Conservation (phyloP, 2,797 vertebrate genomes). For the Loriculus beryllinus region DNA sequence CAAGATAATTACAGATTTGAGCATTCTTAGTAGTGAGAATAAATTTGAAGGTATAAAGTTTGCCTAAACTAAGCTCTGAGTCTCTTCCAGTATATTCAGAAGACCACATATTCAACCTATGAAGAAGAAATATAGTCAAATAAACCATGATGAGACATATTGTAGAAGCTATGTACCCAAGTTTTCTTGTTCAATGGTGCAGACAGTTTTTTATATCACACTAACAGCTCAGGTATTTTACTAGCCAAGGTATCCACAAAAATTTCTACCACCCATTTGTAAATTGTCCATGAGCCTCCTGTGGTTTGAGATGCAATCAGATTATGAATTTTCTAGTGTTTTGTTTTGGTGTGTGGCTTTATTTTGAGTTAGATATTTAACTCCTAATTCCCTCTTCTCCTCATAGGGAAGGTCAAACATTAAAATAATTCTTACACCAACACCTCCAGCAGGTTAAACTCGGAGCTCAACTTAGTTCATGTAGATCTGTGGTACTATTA, state of each 20-base stretch:
- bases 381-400: background rate
- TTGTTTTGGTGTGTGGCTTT: background rate
- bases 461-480: background rate
- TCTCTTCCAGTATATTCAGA: background rate
- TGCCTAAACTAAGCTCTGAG: accelerated
- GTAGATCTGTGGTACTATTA: background rate
- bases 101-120: background rate
- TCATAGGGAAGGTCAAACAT: background rate
- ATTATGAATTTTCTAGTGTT: background rate
- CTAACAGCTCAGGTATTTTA: background rate
- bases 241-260: accelerated
- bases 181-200: background rate
- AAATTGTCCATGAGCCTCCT: background rate
- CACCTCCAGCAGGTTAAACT: background rate
- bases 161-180: background rate
- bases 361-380: background rate
- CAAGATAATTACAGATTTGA: background rate
- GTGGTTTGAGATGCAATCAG: background rate
- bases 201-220: background rate
- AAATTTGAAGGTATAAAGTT: background rate
- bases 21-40: background rate
- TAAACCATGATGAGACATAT: background rate
- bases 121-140: background rate
- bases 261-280: background rate
- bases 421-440: background rate